phyloP scores from a whole-genome alignment of 2,888 invertebrate genomes.

The Unio delphinus region DNA sequence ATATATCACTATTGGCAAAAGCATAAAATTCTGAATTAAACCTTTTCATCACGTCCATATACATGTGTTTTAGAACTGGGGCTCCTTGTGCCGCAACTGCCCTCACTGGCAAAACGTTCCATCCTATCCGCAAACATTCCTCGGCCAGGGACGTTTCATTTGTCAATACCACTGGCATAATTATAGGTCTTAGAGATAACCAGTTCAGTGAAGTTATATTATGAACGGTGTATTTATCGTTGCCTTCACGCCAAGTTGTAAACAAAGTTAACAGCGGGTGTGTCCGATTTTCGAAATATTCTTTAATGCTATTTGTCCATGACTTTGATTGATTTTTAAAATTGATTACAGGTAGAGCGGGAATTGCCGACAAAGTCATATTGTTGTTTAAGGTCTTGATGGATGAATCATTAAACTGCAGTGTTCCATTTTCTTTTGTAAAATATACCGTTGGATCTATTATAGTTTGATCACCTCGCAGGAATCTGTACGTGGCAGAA shows the following conservation, averaged over 20 bases:
- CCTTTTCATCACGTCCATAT: slow-evolving; percentile 40
- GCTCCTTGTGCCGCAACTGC: slow-evolving; percentile 38
- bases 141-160: slow-evolving; percentile 32
- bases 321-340: too few relatives aligned
- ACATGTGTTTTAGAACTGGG: slow-evolving; percentile 62
- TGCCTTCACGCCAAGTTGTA: slow-evolving; percentile 46
- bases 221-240: slow-evolving; percentile 42
- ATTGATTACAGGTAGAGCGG: too few relatives aligned
- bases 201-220: slow-evolving; percentile 51
- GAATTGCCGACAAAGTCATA: too few relatives aligned
- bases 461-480: too few relatives aligned
- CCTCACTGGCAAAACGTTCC: slow-evolving; percentile 40
- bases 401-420: too few relatives aligned
- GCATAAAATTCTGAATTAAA: slow-evolving; percentile 53
- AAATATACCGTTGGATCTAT: too few relatives aligned
- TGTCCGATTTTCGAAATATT: too few relatives aligned
- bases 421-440: too few relatives aligned
- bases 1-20: slow-evolving; percentile 60
- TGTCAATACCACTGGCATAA: slow-evolving; percentile 48
- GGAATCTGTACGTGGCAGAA: too few relatives aligned
- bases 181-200: slow-evolving; percentile 43
- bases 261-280: slow-evolving; percentile 48
- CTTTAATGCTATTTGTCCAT: too few relatives aligned
- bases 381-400: too few relatives aligned
- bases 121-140: slow-evolving; percentile 34